phyloP scores from a whole-genome alignment of 2,888 invertebrate genomes.

The Morpho helenor region DNA sequence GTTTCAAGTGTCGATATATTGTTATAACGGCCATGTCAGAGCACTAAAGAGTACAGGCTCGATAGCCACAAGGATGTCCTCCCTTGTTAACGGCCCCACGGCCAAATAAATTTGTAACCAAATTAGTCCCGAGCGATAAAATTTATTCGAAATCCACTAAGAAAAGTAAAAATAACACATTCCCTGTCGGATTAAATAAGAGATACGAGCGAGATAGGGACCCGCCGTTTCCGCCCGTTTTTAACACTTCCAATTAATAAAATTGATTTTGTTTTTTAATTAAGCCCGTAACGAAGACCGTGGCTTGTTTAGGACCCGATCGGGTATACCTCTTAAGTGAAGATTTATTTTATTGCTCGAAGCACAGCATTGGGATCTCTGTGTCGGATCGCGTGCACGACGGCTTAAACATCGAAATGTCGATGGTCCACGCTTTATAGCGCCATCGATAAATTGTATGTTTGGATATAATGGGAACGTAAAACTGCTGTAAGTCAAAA shows the following conservation, averaged over 20 bases:
- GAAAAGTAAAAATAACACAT: slow-evolving; percentile 79
- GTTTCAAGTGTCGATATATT: slow-evolving; percentile 71
- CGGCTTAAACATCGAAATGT: slow-evolving; percentile 37
- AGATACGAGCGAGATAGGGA: slow-evolving; percentile 73
- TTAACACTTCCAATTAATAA: slow-evolving; percentile 80
- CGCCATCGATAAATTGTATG: slow-evolving; percentile 50
- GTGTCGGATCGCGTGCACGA: slow-evolving; percentile 44
- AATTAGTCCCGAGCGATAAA: slow-evolving; percentile 78
- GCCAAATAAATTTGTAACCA: slow-evolving; percentile 80
- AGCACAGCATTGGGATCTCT: slow-evolving; percentile 61
- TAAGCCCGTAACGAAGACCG: slow-evolving; percentile 70
- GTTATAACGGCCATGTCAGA: slow-evolving; percentile 68
- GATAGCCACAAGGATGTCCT: slow-evolving; percentile 73
- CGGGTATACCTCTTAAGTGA: slow-evolving; percentile 68
- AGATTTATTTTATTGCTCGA: slow-evolving; percentile 76
- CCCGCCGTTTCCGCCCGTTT: slow-evolving; percentile 72
- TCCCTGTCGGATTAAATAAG: slow-evolving; percentile 76
- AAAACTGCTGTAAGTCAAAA: slow-evolving; percentile 23
- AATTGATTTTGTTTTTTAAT: slow-evolving; percentile 80
- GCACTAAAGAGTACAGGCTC: slow-evolving; percentile 69
- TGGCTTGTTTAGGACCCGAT: slow-evolving; percentile 64
- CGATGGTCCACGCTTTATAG: slow-evolving; percentile 55
- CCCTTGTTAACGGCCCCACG: slow-evolving; percentile 76
- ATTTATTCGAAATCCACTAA: slow-evolving; percentile 77
- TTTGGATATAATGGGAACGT: slow-evolving; percentile 49